These are phyloP conservation scores for Ditylenchus dipsaci DNA, from an alignment of 1,140 invertebrate genomes.

Conservation along the genomic window DNA sequence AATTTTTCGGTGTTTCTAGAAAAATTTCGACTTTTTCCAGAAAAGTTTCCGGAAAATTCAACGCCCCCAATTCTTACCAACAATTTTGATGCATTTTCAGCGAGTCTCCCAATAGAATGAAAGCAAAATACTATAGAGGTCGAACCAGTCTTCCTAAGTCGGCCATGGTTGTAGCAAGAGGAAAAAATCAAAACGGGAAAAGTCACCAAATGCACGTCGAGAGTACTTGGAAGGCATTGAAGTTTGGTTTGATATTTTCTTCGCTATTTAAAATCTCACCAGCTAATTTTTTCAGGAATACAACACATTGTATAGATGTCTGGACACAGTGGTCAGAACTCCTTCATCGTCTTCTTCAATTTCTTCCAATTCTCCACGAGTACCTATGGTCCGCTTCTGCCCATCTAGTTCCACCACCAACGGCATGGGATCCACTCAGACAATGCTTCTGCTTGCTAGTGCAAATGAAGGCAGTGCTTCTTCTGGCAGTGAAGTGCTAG, in stretches of 20 bases:
- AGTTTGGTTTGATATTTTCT: slow-evolving; percentile 1
- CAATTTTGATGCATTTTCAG: background rate
- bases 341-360: slow-evolving; percentile 11
- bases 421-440: background rate
- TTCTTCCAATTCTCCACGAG: background rate
- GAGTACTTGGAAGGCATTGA: slow-evolving; percentile 30
- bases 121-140: slow-evolving; percentile 1
- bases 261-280: slow-evolving; percentile 2
- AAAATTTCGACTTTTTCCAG: too few relatives aligned
- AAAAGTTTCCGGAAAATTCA: too few relatives aligned
- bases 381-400: slow-evolving; percentile 5
- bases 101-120: background rate
- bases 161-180: background rate
- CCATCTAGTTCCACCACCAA: background rate
- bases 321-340: slow-evolving; percentile 5
- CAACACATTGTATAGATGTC: slow-evolving; percentile 16
- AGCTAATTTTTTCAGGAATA: slow-evolving; percentile 24
- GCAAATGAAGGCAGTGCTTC: background rate
- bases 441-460: background rate
- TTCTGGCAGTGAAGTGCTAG: background rate
- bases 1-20: too few relatives aligned
- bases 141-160: slow-evolving; percentile 11
- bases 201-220: background rate
- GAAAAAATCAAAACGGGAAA: slow-evolving; percentile 9
- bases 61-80: too few relatives aligned